Evolutionary conservation across 2,797 vertebrate species (phyloP), one percentile per base, ranked within the genome.

Genomic region (Poecilia velifera): DNA sequence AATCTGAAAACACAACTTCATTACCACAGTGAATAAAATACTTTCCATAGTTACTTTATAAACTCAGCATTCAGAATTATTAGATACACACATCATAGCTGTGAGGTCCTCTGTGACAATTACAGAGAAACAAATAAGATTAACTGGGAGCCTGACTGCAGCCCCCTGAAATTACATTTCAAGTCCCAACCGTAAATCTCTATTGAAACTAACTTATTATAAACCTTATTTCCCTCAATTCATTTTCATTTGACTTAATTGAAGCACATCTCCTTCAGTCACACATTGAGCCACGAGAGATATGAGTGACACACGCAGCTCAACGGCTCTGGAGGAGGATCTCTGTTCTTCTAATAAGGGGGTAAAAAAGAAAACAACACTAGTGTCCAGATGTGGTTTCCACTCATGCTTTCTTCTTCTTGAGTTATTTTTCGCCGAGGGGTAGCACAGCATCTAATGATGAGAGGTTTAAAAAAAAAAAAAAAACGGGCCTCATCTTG

Each of bases 211-310:
- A 70, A 76, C 39, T 39, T 51, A 53, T 83, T 53, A 9, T 73
- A 51, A 75, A n/a, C 28, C 53, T 77, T 73, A 59, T 68, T 86
- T 73, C 73, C 51, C 36, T 31, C 64, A 73, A 22, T 22, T 78
- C 8, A 76, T 57, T 79, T 83, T 45, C 46, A n/a, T 80, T 59
- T 73, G 66, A 79, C 81, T 76, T 22, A 83, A 76, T 31, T 84
- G 0, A 3, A 51, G 57, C 47, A 22, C 18, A 20, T 81, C 82
- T 78, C 47, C 55, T n/a, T 10, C 41, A 46, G 72, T 45, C 83
- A 83, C 81, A 76, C 77, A 62, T 76, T 1, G 34, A 83, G 68
- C 72, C 87, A 83, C 74, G 0, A 31, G 81, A 74, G 82, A 85
- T 3, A 3, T 3, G 49, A 59, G 71, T 22, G 43, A 57, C 79